Evolutionary conservation across 2,113 vertebrate species (phyloP), one percentile per base, ranked within the genome.

Genomic region (Tetrao urogallus): DNA sequence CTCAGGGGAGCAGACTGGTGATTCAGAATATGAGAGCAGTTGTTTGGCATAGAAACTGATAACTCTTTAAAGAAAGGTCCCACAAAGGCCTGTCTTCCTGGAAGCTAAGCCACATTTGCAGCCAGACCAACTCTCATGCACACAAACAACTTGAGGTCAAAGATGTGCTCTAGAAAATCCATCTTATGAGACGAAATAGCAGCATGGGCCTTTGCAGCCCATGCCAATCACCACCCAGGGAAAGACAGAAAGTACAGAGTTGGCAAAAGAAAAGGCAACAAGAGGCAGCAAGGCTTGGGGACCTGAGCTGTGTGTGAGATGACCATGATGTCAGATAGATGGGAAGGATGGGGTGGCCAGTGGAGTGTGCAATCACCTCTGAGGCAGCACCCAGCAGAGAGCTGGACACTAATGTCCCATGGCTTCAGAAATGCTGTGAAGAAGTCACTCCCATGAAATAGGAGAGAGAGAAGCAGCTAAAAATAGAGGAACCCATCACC

Each of bases 151-250:
- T 54, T 50, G 40, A 76, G 47, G 52, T 90, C 81, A 76, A 71
- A 88, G 42, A 73, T 4, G 12, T 82, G 72, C 30, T 78, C 82
- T 82, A 80, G 67, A 93, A 95, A 91, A 88, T 63, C 60, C 32
- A 30, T 48, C 57, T 71, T 79, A 8, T 60, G 58, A 50, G 19
- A 82, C 21, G 57, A 91, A 90, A 84, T 42, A 83, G 50, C 50
- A 93, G 45, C 73, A 94, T 34, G 24, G 30, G 6, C 5, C 82
- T 45, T 27, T 76, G 66, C 36, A 40, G 61, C 36, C 38, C 38
- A 38, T 38, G 25, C 25, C 42, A 75, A 42, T 47, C 3, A 4
- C 63, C 34, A 86, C 64, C 50, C 4, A 3, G 48, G 61, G 48
- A 47, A 93, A 84, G 50, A 82, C 28, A 74, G 18, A 69, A 83